Evolutionary conservation across 1,140 invertebrate genomes (phyloP), one percentile per base, ranked within the genome.

Genomic region (Zaprionus taronus): DNA sequence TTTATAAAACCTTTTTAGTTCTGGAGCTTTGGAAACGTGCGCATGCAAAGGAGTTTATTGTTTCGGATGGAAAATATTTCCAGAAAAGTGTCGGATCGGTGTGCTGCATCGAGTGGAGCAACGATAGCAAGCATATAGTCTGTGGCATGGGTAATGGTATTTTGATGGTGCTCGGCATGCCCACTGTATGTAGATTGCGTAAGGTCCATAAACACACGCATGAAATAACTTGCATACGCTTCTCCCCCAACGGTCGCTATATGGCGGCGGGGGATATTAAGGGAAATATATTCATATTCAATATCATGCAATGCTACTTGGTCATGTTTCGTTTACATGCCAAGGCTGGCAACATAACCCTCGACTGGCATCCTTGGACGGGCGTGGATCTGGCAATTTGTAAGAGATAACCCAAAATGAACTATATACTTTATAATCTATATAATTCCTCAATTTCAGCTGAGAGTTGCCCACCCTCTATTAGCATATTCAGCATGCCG

Each of bases 351-450:
- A 24, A 36, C n/a, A 66, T 81, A 15, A 17, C 76, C 14, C 87
- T 92, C 12, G 91, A 92, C 51, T 92, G 91, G 91, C 91, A 92
- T 77, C 91, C 91, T 4, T 92, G 91, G 91, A 86, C 86, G 1
- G 77, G 75, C 6, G 78, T 73, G 11, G 91, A 92, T 31, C 66
- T 92, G 44, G 83, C 75, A 2, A 73, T 92, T 47, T 81, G 91
- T 92, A 75, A 83, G 86, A 15, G 2, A 0, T 14, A 2, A 12
- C 17, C n/a, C 12, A 1, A 9, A 44, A 17, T 17, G 0, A 17
- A 17, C 17, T 17, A 24, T 26, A 38, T 41, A 36, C 28, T 11
- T 17, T 17, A 49, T 3, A 14, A 22, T 15, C 24, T 24, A 12
- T 15, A 28, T 22, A 12, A 38, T 17, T 38, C 0, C 5, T 11